Percentiles rank a stretch among this genome's conserved stretches.
Conservation (phyloP, 2,797 vertebrate genomes). For the Caiman crocodilus region DNA sequence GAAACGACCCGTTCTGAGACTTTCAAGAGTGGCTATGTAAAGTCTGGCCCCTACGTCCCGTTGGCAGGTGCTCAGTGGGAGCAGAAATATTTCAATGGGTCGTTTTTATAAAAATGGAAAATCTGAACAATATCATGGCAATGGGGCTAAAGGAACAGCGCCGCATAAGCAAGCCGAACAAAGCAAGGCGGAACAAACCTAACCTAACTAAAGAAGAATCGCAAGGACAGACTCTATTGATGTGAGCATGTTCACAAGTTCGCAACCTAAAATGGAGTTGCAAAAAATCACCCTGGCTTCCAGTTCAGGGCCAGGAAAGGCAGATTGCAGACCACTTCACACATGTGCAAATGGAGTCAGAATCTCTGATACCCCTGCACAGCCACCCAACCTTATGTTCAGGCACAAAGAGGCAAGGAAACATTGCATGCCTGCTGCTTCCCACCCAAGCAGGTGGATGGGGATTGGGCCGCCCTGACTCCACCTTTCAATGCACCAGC, state of each 20-base stretch:
- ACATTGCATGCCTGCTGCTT: background rate
- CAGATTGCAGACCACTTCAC: background rate
- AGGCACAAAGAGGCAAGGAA: background rate
- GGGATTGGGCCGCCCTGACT: accelerated
- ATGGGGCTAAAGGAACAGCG: too few relatives aligned
- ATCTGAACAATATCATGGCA: too few relatives aligned
- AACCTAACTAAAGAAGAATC: background rate
- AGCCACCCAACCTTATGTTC: background rate
- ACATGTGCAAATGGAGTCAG: accelerated
- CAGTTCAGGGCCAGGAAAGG: conserved; percentile 2
- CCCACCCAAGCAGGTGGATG: background rate
- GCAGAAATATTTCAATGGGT: too few relatives aligned
- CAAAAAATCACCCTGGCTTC: background rate
- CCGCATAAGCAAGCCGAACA: too few relatives aligned
- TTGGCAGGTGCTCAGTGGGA: too few relatives aligned
- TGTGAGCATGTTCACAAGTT: background rate
- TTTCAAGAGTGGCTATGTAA: too few relatives aligned
- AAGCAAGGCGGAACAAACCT: background rate
- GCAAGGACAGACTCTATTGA: background rate
- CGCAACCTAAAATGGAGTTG: background rate
- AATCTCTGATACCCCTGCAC: background rate
- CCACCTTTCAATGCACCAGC: background rate
- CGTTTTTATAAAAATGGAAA: too few relatives aligned
- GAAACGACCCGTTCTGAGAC: background rate
- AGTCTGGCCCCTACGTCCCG: too few relatives aligned